A percentile compares a stretch with the other conserved stretches of the same genome.
Evolutionary conservation across 2,113 vertebrate genomes (phyloP).

Genomic region (Microtus richardsoni): DNA sequence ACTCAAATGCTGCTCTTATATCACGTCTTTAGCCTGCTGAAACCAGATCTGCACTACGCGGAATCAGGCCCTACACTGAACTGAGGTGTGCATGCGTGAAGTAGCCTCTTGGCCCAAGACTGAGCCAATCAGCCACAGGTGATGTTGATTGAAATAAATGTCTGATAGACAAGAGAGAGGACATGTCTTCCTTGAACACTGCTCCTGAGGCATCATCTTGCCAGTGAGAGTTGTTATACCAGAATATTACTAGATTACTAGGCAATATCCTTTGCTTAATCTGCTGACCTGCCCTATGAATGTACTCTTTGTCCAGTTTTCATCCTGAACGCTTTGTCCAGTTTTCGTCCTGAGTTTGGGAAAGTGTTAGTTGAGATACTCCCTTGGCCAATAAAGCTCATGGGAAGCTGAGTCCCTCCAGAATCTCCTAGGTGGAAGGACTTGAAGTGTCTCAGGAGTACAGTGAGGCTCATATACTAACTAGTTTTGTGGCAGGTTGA

Average conservation of each 20-base stretch:
- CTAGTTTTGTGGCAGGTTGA: background rate
- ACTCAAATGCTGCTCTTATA: background rate
- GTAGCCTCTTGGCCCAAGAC: too few species aligned
- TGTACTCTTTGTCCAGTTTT: background rate
- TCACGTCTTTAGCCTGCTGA: background rate
- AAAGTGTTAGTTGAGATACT: background rate
- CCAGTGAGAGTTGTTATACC: background rate
- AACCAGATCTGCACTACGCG: background rate
- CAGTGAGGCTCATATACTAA: background rate
- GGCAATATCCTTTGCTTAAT: background rate
- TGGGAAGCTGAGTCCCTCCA: background rate
- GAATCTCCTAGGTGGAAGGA: background rate
- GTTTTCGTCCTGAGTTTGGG: background rate
- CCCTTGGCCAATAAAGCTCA: background rate
- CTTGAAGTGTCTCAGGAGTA: background rate
- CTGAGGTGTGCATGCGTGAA: background rate
- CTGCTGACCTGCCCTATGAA: background rate
- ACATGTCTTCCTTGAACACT: background rate
- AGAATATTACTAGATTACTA: background rate
- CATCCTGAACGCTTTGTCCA: background rate
- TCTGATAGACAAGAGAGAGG: background rate
- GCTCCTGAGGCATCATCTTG: background rate
- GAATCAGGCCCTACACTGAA: background rate
- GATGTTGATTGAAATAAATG: background rate
- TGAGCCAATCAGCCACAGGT: background rate